phyloP scores from a whole-genome alignment of 2,113 vertebrate genomes.

The Ascaphus truei region DNA sequence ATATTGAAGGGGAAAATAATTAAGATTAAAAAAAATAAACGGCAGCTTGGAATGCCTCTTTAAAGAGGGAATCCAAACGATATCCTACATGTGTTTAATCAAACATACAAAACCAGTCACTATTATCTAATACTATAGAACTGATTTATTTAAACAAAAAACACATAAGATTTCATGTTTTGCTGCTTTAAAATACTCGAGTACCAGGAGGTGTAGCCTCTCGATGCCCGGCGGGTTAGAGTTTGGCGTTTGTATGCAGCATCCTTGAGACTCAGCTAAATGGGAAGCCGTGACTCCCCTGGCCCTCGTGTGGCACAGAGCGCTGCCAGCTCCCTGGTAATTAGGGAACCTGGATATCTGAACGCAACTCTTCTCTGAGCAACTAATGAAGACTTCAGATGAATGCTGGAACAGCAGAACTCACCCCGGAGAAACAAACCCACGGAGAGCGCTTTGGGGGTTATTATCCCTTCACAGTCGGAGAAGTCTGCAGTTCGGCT shows the following conservation, averaged over 20 bases:
- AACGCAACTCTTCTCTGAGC: slow-evolving; percentile 71
- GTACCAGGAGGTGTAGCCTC: too few relatives aligned
- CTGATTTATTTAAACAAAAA: too few relatives aligned
- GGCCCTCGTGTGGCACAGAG: slow-evolving; percentile 44
- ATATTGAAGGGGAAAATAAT: too few relatives aligned
- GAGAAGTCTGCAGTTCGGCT: slow-evolving; percentile 58
- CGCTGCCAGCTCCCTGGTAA: slow-evolving; percentile 75
- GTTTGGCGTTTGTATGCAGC: background rate
- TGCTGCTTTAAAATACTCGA: too few relatives aligned
- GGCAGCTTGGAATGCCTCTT: too few relatives aligned
- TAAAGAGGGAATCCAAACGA: too few relatives aligned
- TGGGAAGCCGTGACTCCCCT: slow-evolving; percentile 1
- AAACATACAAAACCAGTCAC: too few relatives aligned
- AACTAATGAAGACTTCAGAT: slow-evolving; percentile 73
- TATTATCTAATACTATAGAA: too few relatives aligned
- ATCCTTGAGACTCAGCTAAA: slow-evolving; percentile 19
- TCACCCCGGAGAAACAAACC: slow-evolving; percentile 61
- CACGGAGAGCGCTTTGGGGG: slow-evolving; percentile 61
- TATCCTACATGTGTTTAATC: too few relatives aligned
- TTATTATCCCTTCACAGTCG: slow-evolving; percentile 71
- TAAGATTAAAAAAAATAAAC: too few relatives aligned
- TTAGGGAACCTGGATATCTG: slow-evolving; percentile 69
- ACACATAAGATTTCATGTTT: too few relatives aligned
- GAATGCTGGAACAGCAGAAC: slow-evolving; percentile 72
- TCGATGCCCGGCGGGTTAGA: too few relatives aligned